Evolutionary conservation across 1,140 invertebrate genomes (phyloP).

Genomic region (Teleogryllus occipitalis): DNA sequence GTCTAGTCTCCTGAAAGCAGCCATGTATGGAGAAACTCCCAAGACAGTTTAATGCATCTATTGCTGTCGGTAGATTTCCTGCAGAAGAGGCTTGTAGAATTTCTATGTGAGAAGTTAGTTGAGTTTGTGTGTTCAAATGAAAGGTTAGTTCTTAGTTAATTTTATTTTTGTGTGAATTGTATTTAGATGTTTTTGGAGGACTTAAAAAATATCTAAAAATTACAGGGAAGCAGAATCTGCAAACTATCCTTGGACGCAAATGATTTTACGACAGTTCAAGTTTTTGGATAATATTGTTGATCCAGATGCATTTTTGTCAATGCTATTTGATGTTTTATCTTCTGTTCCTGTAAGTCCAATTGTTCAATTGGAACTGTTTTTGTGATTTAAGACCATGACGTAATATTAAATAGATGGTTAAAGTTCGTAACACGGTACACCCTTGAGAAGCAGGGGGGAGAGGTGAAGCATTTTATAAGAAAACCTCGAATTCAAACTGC

Average conservation of each 20-base stretch:
- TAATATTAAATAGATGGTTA: too few species aligned
- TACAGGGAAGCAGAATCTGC: too few species aligned
- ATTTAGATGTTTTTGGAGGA: too few species aligned
- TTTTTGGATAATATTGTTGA: not conserved
- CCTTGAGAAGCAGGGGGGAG: too few species aligned
- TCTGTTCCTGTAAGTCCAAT: not conserved
- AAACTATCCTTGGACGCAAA: not conserved
- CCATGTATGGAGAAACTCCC: not conserved
- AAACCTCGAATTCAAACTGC: too few species aligned
- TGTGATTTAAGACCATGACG: too few species aligned
- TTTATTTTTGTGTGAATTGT: too few species aligned
- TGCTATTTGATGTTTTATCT: not conserved
- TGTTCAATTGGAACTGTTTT: too few species aligned
- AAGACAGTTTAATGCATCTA: not conserved
- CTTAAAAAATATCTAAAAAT: too few species aligned
- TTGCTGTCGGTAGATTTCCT: not conserved
- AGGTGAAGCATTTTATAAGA: too few species aligned
- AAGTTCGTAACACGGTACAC: too few species aligned
- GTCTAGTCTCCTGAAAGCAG: not conserved
- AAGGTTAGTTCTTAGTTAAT: not conserved
- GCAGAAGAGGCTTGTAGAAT: not conserved
- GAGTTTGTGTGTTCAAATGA: not conserved
- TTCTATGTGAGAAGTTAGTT: not conserved
- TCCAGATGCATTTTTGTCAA: not conserved
- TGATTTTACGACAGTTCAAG: not conserved